phyloP scores from a whole-genome alignment of 2,797 vertebrate species.

The Megaceryle alcyon region DNA sequence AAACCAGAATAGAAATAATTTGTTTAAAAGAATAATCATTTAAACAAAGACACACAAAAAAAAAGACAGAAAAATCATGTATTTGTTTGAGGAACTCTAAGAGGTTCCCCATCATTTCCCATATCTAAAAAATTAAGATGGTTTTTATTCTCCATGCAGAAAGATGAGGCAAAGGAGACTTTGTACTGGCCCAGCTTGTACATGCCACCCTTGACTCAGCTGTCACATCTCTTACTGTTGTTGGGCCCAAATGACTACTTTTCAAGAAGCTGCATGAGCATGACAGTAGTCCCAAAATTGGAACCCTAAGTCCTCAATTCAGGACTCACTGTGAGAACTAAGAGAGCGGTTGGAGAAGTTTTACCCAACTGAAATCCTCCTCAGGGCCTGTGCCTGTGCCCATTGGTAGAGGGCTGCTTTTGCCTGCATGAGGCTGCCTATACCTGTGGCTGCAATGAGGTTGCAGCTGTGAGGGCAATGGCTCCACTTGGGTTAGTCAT shows the following conservation, averaged over 20 bases:
- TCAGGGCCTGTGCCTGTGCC: neutral
- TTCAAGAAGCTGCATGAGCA: neutral
- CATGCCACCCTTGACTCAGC: neutral
- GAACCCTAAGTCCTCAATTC: neutral
- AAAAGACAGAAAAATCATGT: neutral
- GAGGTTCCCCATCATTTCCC: neutral
- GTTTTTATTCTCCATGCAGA: neutral
- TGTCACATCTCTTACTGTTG: neutral
- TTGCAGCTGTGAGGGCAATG: fast-evolving
- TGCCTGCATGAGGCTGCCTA: fast-evolving
- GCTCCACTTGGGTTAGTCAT: fast-evolving
- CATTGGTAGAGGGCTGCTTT: neutral
- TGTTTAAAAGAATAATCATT: conserved; percentile 7
- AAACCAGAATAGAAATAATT: conserved; percentile 20
- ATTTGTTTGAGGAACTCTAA: neutral
- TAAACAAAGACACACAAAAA: neutral
- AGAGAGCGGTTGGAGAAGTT: neutral
- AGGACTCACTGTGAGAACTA: neutral
- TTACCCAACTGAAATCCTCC: neutral
- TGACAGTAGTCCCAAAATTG: neutral
- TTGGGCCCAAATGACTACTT: neutral
- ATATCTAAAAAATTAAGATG: neutral
- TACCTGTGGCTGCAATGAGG: neutral
- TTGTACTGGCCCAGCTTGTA: neutral
- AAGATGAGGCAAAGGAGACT: neutral